A percentile compares a stretch with the other conserved stretches of the same genome.
These are phyloP conservation scores for Oscheius myriophilus DNA, from an alignment of 2,888 invertebrate genomes.

Conservation along the genomic window DNA sequence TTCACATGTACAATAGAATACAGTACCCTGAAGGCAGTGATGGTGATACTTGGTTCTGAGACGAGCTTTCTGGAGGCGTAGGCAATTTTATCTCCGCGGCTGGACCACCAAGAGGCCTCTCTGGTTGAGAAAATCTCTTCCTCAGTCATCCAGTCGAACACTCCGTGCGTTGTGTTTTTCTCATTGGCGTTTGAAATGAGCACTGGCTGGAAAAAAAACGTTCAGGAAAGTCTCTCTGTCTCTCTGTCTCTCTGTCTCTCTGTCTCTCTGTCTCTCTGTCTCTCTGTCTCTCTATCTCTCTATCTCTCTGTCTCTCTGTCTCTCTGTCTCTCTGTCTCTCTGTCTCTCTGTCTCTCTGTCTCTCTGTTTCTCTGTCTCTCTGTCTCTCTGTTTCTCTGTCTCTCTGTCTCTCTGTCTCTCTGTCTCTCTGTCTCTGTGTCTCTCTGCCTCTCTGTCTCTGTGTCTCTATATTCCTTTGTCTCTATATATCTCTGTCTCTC, in stretches of 20 bases:
- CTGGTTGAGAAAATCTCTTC: constrained; percentile 77
- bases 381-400: too few species aligned
- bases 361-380: not conserved
- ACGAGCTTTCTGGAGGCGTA: constrained; percentile 71
- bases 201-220: not conserved
- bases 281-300: not conserved
- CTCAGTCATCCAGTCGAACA: constrained; percentile 90
- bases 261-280: not conserved
- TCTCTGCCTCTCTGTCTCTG: too few species aligned
- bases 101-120: constrained; percentile 89
- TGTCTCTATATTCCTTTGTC: too few species aligned
- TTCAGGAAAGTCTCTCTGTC: not conserved
- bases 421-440: too few species aligned
- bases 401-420: not conserved
- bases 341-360: too few species aligned
- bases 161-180: constrained; percentile 30
- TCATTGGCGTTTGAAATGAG: not conserved
- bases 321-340: not conserved
- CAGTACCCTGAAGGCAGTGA: constrained; percentile 9
- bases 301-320: too few species aligned
- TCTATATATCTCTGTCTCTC: too few species aligned
- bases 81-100: constrained; percentile 82
- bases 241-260: not conserved
- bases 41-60: constrained; percentile 14
- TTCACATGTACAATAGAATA: too few species aligned